Base-by-base conservation (phyloP, 2,113 vertebrate genomes). In the Pomatostomus ruficeps region DNA sequence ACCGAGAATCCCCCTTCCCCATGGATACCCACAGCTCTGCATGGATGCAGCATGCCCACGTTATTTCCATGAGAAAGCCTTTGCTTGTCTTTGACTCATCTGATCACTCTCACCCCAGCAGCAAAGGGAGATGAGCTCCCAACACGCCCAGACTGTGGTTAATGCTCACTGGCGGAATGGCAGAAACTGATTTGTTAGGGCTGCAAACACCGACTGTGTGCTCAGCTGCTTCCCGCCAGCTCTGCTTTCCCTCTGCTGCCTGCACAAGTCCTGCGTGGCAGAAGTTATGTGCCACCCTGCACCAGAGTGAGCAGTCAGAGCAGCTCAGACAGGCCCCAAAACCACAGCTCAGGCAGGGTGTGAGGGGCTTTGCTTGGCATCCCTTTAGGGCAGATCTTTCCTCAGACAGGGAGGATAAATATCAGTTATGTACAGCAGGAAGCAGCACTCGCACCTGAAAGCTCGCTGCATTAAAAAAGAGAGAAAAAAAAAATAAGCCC, bases 341-440 rank as follows among this genome's bases (percentile, higher is more conserved):
- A n/a, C 31, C 66, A 23, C 9, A 80, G 65, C 42, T 58, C 79
- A 43, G 35, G 57, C 35, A 51, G 42, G 49, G 75, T 5, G 3
- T n/a, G 49, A 54, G 20, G 65, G 57, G 33, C 10, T 80, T 29
- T 74, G 38, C 77, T 38, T 61, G 61, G 25, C 45, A 48, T 26
- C 57, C 67, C 66, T 52, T 87, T 76, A 26, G 70, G 54, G 54
- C 14, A 71, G 66, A 66, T 40, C 42, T 89, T 61, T 84, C 52
- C 57, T 73, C 81, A 89, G 70, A 51, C 43, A 71, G 49, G 26
- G 42, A 82, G 45, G 46, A 62, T 40, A 91, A 93, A 85, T 78
- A 72, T 73, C 57, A 82, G 58, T 29, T 57, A 52, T 7, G 22
- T 57, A 26, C 2, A 61, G 67, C 1, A 21, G 51, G 61, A 82